Evolutionary conservation across 2,797 vertebrate genomes (phyloP).

Genomic region (Sandelia bainsii): DNA sequence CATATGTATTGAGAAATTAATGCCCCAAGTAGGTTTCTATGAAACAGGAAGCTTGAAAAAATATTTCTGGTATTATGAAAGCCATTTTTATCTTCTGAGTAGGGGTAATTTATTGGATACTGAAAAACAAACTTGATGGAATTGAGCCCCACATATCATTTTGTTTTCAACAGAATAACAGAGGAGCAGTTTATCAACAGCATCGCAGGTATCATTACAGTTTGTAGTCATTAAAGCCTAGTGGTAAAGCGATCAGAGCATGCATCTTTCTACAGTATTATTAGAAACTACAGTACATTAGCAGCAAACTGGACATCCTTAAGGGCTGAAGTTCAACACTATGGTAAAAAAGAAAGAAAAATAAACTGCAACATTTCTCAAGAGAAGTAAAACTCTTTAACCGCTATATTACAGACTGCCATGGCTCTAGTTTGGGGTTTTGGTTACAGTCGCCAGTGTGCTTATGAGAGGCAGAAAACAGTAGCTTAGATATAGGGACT

Average conservation of each 20-base stretch:
- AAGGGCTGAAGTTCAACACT: slow-evolving; percentile 87
- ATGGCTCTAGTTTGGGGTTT: slow-evolving; percentile 91
- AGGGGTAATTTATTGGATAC: slow-evolving; percentile 62
- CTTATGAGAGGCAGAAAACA: slow-evolving; percentile 94
- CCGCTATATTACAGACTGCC: slow-evolving; percentile 89
- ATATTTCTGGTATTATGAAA: slow-evolving; percentile 62
- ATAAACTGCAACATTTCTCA: slow-evolving; percentile 82
- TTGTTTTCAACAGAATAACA: slow-evolving; percentile 77
- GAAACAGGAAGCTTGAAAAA: slow-evolving; percentile 71
- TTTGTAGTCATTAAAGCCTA: slow-evolving; percentile 93
- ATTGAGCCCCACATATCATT: slow-evolving; percentile 79
- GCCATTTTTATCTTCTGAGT: slow-evolving; percentile 83
- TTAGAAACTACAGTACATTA: slow-evolving; percentile 89
- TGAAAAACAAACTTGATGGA: slow-evolving; percentile 78
- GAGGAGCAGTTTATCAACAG: slow-evolving; percentile 83
- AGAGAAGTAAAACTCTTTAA: slow-evolving; percentile 87
- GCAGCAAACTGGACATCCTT: slow-evolving; percentile 96
- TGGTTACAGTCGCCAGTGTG: slow-evolving; percentile 93
- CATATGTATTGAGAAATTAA: slow-evolving; percentile 63
- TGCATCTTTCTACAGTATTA: slow-evolving; percentile 89
- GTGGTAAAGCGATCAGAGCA: slow-evolving; percentile 90
- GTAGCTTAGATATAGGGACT: slow-evolving; percentile 92
- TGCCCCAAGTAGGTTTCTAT: slow-evolving; percentile 59
- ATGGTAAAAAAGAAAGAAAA: slow-evolving; percentile 78
- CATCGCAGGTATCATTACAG: slow-evolving; percentile 87